Base-by-base conservation (phyloP, 2,797 vertebrate genomes). In the Micropoecilia bifurca region DNA sequence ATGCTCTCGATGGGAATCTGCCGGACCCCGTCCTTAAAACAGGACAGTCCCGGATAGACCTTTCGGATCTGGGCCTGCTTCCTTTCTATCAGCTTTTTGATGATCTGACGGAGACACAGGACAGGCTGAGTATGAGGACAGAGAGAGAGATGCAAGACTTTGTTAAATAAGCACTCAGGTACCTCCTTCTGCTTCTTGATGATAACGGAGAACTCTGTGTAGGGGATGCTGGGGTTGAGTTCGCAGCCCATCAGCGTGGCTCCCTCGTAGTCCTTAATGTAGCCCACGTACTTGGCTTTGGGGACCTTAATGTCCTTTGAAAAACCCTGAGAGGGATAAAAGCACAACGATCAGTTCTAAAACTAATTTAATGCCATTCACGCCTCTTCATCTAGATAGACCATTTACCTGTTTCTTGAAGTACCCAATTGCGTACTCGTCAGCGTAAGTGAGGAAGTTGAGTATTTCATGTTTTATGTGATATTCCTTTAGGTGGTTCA, bases 161-260 rank as follows among this genome's bases (percentile, higher is more conserved):
- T 0, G 36, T 50, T 63, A 16, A 16, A 72, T 69, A 59, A 25
- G 76, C 55, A 75, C 18, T 63, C 36, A 78, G 88, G 61, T 83
- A 99, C 98, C 97, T 99, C 99, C 90, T 99, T 99, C 91, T 99
- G 99, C 87, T 99, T 99, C 94, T 99, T 99, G 92, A 99, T 99
- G 89, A 99, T 99, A 83, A 99, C 97, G 3, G 99, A 99, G 93
- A 99, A 99, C 92, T 99, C 98, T 0, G 98, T 99, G 92, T 99
- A 99, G 0, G 99, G 98, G 83, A 99, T 99, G 91, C 96, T 97
- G 73, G 98, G 98, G 90, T 99, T 99, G 77, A 99, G 96, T 85
- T 99, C 98, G 88, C 99, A 99, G 80, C 98, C 99, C 99, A 99
- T 99, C 79, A 99, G 96, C 0, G 99, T 99, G 85, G 99, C 99